Evolutionary conservation across 2,888 invertebrate genomes (phyloP).

Genomic region (Agrotis puta): DNA sequence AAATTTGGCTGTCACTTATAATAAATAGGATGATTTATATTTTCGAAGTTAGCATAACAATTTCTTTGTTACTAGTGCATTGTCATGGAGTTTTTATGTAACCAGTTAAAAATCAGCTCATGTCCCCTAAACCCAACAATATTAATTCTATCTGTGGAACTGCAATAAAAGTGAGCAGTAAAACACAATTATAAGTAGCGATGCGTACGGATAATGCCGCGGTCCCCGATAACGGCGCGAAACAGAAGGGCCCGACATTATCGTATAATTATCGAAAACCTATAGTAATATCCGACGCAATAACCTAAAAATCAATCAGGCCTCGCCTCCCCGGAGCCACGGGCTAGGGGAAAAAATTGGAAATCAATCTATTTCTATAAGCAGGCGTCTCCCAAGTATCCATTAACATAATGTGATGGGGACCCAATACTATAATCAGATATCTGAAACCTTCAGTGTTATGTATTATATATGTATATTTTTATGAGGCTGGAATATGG

Average conservation of each 20-base stretch:
- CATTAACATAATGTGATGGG: constrained; percentile 87
- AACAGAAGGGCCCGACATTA: constrained; percentile 63
- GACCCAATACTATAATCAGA: constrained; percentile 86
- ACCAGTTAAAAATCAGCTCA: background rate
- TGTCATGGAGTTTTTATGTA: background rate
- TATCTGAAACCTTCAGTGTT: constrained; percentile 81
- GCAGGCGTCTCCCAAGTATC: constrained; percentile 81
- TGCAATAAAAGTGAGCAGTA: constrained; percentile 40
- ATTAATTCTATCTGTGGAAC: constrained; percentile 41
- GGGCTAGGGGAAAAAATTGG: constrained; percentile 78
- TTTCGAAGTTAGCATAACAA: background rate
- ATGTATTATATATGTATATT: constrained; percentile 81
- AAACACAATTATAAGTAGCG: constrained; percentile 57
- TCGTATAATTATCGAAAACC: constrained; percentile 74
- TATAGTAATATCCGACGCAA: constrained; percentile 72
- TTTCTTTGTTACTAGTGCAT: no score
- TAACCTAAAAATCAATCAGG: constrained; percentile 81
- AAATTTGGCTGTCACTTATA: background rate
- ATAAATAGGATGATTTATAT: background rate
- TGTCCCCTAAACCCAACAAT: constrained; percentile 34
- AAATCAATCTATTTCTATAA: constrained; percentile 88
- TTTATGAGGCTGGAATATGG: constrained; percentile 79
- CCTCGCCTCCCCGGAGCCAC: constrained; percentile 66
- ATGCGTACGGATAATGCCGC: constrained; percentile 46
- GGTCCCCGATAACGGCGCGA: constrained; percentile 48